These are phyloP conservation scores for Pangasius mekongensis DNA, from an alignment of 2,797 vertebrate species.

Conservation along the genomic window DNA sequence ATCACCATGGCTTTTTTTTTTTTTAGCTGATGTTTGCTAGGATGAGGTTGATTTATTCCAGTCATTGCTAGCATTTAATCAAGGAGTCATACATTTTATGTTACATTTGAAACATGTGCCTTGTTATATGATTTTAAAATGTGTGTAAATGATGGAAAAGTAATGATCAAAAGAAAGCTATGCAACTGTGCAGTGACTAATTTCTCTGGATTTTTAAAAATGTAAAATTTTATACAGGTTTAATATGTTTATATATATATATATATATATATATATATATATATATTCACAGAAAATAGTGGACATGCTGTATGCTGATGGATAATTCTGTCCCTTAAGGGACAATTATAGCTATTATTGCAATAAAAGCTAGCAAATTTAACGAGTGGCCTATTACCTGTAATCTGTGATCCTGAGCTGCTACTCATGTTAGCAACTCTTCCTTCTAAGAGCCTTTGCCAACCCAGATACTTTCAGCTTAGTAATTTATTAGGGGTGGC, in stretches of 20 bases:
- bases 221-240: neutral
- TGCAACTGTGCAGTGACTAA: neutral
- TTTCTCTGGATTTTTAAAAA: neutral
- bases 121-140: neutral
- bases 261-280: no score
- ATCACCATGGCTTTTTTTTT: neutral
- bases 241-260: neutral
- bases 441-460: neutral
- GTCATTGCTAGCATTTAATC: neutral
- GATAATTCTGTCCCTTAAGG: neutral
- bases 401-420: neutral
- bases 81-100: neutral
- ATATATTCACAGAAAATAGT: neutral
- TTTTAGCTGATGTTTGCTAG: neutral
- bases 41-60: neutral
- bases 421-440: neutral
- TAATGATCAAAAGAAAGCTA: neutral
- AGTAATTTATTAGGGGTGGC: slow-evolving; percentile 40
- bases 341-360: neutral
- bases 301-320: neutral
- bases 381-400: neutral
- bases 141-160: neutral
- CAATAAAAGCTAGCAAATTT: slow-evolving; percentile 10
- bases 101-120: neutral
- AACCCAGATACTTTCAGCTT: slow-evolving; percentile 1